A percentile compares a stretch with the other conserved stretches of the same genome.
These are phyloP conservation scores for Podarcis cretensis DNA, from an alignment of 2,113 vertebrate species.

Conservation along the genomic window DNA sequence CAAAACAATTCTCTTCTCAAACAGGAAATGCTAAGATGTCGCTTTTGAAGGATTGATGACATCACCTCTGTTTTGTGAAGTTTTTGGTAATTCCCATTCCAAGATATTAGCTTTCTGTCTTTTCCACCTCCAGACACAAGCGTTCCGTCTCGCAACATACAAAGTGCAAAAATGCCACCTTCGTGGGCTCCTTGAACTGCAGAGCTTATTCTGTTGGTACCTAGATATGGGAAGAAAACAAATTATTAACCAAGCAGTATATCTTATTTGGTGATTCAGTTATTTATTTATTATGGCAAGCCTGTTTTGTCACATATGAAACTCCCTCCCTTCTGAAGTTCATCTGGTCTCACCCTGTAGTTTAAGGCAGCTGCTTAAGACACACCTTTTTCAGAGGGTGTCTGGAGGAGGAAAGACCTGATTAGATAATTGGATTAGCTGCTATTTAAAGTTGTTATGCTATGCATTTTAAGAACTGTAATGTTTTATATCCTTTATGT, in stretches of 20 bases:
- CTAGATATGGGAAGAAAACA: conserved; percentile 71
- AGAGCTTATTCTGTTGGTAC: conserved; percentile 94
- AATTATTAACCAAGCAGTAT: neutral
- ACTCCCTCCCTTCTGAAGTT: too few species aligned
- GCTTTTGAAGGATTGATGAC: neutral
- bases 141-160: conserved; percentile 93
- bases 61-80: conserved; percentile 91
- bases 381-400: too few species aligned
- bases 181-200: conserved; percentile 94
- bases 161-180: conserved; percentile 95
- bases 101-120: conserved; percentile 92
- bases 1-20: neutral
- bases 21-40: neutral
- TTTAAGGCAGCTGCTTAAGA: too few species aligned
- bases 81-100: conserved; percentile 93
- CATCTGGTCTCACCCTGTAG: too few species aligned
- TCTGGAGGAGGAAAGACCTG: too few species aligned
- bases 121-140: conserved; percentile 95
- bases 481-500: too few species aligned
- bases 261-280: neutral
- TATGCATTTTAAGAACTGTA: too few species aligned
- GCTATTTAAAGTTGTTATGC: too few species aligned
- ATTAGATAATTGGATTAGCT: too few species aligned
- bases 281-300: neutral
- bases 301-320: too few species aligned